Base-by-base conservation (phyloP, 2,797 vertebrate genomes). In the Melopsittacus undulatus region DNA sequence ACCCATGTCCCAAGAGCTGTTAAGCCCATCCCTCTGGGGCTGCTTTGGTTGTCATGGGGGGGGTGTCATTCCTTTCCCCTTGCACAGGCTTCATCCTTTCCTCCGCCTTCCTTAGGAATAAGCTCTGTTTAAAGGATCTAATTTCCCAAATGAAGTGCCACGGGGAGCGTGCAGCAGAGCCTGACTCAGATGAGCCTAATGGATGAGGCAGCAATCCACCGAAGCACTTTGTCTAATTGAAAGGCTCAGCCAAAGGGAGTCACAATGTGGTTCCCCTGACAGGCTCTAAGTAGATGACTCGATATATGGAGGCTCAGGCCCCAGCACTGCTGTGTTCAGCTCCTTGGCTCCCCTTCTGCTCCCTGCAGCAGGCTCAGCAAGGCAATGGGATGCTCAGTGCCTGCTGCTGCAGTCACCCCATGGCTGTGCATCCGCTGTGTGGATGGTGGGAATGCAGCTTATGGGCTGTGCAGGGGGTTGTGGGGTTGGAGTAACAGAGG, bases 161-260 rank as follows among this genome's bases (percentile, higher is more conserved):
- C 2, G 46, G 69, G 26, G 73, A 48, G 22, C 80, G 62, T 52
- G 22, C 82, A 36, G 91, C 64, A 24, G 72, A 0, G 57, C 86
- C 94, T 95, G 96, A 96, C 54, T 95, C 94, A 95, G 91, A 89
- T n/a, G 68, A 66, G 80, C 30, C 94, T 96, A 84, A 97, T 92
- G 95, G 95, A 91, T 80, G 91, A 86, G 95, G 93, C 54, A 19
- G 90, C 93, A 54, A 91, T 86, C 90, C 83, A 5, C 63, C 1
- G 63, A 10, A 93, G 96, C 97, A 97, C 96, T 97, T 88, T 87
- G 84, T 82, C 89, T 97, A 96, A 97, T 97, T 97, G 97, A 24
- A 66, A 66, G 89, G 79, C 89, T 52, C 64, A 79, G 95, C 96
- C 95, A 93, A 94, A 73, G 72, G 69, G 77, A 92, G 85, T n/a